Conservation (phyloP, 1,140 invertebrate species). For the Tetragonula clypearis region DNA sequence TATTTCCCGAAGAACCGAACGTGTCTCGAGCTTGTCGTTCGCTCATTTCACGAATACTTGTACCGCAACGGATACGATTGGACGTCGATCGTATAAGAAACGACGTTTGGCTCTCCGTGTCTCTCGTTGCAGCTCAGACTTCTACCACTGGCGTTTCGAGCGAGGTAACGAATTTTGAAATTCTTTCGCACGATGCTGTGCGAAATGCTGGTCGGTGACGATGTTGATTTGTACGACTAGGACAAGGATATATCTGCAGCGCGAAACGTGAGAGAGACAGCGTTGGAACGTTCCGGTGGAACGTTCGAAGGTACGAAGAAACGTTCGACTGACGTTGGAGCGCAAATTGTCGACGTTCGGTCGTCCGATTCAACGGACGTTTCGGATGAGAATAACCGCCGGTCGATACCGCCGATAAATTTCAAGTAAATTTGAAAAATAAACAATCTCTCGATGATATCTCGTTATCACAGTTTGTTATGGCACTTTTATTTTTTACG, state of each 20-base stretch:
- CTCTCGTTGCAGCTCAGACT: slow-evolving; percentile 63
- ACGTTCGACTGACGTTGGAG: not conserved
- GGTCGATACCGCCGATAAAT: not conserved
- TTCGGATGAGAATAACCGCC: not conserved
- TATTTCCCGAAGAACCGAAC: slow-evolving; percentile 86
- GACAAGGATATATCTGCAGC: not conserved
- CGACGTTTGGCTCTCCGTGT: slow-evolving; percentile 84
- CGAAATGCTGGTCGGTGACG: too few species aligned
- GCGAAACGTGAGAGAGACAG: not conserved
- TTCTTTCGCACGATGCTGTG: too few species aligned
- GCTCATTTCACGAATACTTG: slow-evolving; percentile 86
- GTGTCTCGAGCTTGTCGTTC: slow-evolving; percentile 85
- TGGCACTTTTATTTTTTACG: slow-evolving; percentile 55
- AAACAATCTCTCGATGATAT: not conserved
- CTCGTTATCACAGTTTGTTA: slow-evolving; percentile 7
- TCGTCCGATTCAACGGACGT: not conserved
- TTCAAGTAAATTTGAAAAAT: not conserved
- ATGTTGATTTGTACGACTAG: too few species aligned
- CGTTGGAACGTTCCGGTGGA: not conserved
- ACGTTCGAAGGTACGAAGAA: slow-evolving; percentile 15
- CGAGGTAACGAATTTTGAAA: slow-evolving; percentile 21
- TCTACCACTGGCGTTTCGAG: slow-evolving; percentile 47
- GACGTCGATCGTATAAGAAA: slow-evolving; percentile 84
- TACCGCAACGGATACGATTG: slow-evolving; percentile 85
- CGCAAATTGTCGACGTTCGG: not conserved